Conservation (phyloP, 2,888 invertebrate genomes). For the Polyommatus iphigenia region DNA sequence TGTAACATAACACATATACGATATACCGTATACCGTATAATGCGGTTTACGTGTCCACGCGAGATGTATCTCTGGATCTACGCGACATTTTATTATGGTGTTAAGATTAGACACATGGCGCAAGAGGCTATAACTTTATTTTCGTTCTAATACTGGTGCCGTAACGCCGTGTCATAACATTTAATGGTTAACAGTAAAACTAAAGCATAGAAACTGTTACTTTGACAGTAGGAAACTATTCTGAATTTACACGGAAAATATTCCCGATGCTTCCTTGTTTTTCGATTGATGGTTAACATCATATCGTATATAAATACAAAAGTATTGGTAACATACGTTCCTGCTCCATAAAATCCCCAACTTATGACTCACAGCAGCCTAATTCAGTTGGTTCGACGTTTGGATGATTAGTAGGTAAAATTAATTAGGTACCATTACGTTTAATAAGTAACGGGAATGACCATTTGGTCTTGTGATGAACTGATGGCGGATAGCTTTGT, state of each 20-base stretch:
- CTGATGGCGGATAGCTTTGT: too few relatives aligned
- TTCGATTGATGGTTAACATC: not conserved
- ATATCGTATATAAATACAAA: too few relatives aligned
- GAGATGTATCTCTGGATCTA: not conserved
- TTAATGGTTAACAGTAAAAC: conserved; percentile 25
- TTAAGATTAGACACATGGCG: conserved; percentile 20
- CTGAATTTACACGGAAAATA: not conserved
- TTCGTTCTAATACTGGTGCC: conserved; percentile 20
- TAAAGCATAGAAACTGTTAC: conserved; percentile 16
- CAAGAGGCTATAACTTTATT: conserved; percentile 24
- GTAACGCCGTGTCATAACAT: conserved; percentile 21
- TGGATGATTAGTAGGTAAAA: not conserved
- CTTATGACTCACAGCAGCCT: not conserved
- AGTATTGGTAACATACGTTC: not conserved
- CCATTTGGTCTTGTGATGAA: not conserved
- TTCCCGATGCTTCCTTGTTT: not conserved
- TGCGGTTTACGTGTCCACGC: conserved; percentile 5
- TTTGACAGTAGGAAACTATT: conserved; percentile 20
- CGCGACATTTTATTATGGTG: conserved; percentile 28
- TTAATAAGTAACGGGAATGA: conserved; percentile 6
- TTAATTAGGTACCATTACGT: not conserved
- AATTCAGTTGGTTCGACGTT: not conserved
- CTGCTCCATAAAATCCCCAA: not conserved
- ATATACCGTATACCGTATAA: not conserved
- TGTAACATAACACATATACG: conserved; percentile 19